Evolutionary conservation across 2,888 invertebrate genomes (phyloP), one percentile per base, ranked within the genome.

Genomic region (Trypoxylon attenuatum): DNA sequence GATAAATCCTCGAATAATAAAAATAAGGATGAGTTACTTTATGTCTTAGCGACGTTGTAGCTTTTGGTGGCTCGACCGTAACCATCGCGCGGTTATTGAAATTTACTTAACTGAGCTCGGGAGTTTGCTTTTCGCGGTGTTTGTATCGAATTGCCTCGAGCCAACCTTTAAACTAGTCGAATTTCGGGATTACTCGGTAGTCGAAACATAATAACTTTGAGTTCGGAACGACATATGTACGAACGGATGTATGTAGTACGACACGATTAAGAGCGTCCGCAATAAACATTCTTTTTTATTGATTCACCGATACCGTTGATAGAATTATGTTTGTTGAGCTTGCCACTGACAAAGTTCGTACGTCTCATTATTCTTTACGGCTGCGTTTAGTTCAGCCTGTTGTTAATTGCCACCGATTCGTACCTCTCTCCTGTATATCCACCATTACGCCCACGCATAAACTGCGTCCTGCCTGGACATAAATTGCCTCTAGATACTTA

Each of bases 401-500:
- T 33, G 52, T 71, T 65, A 62, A 74, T 74, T 63, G 66, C 75
- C 60, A 65, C 69, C 59, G 56, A 64, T 67, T 53, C 41, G 55
- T 55, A 55, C 53, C 42, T 58, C 21, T 64, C 27, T 16, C 27
- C 27, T 39, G 29, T 49, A 43, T 68, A 47, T 52, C 29, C 58
- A 33, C 27, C 49, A 49, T 58, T 63, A 46, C 50, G n/a, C n/a
- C n/a, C n/a, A n/a, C n/a, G n/a, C n/a, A n/a, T n/a, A n/a, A n/a
- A n/a, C n/a, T n/a, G n/a, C n/a, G n/a, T n/a, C n/a, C n/a, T 33
- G 13, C 10, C 33, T n/a, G 33, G 33, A 8, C 3, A 41, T 75
- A 71, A 74, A 75, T 71, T 75, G 72, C 63, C 18, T 18, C 53
- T 50, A 61, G 55, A 55, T 76, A 77, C 73, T 77, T 76, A 76